Evolutionary conservation across 2,888 invertebrate genomes (phyloP).

Genomic region (Nephrotoma appendiculata): DNA sequence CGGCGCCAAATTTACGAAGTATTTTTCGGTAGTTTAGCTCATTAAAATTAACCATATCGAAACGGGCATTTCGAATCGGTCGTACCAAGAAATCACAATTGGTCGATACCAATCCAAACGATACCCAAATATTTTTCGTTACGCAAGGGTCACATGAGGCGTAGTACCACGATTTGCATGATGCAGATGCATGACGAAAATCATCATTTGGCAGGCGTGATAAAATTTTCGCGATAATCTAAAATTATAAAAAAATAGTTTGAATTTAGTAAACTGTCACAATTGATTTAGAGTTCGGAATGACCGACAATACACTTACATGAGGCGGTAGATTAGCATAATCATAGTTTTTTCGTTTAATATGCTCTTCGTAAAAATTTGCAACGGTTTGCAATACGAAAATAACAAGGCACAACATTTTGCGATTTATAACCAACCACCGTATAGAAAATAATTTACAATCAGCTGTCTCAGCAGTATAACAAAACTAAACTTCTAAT

Average conservation of each 20-base stretch:
- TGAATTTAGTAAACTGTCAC: not conserved
- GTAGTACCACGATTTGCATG: not conserved
- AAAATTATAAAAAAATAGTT: not conserved
- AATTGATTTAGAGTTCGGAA: too few relatives aligned
- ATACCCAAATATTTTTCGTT: not conserved
- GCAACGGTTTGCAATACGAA: not conserved
- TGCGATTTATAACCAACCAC: not conserved
- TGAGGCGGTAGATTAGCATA: not conserved
- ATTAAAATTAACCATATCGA: not conserved
- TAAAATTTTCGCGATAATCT: not conserved
- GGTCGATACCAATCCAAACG: not conserved
- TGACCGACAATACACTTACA: not conserved
- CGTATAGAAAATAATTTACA: not conserved
- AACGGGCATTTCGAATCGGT: not conserved
- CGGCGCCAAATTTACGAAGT: not conserved
- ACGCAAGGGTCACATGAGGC: not conserved
- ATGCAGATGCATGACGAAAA: not conserved
- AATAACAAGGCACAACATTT: not conserved
- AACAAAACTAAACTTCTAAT: not conserved
- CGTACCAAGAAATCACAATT: not conserved
- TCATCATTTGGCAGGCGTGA: not conserved
- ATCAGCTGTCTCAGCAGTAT: not conserved
- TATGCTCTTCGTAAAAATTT: not conserved
- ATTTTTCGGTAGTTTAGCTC: not conserved
- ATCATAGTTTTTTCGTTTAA: not conserved